Percentiles rank a stretch among this genome's conserved stretches.
Evolutionary conservation across 2,888 invertebrate species (phyloP).

Genomic region (Actias luna): DNA sequence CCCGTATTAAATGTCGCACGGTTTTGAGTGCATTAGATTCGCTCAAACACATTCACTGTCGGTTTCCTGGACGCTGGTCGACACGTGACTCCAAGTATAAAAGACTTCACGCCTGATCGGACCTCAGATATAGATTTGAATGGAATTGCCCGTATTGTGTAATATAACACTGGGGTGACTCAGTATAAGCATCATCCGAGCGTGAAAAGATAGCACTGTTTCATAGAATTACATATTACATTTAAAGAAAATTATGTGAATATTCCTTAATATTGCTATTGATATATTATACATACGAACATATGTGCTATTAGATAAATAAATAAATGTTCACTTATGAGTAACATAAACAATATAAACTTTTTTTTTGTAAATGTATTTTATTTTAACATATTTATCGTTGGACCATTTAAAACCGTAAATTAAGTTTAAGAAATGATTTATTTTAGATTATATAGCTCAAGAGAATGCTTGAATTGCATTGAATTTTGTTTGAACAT

Average conservation of each 20-base stretch:
- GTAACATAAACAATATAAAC: too few species aligned
- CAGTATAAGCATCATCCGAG: slow-evolving; percentile 35
- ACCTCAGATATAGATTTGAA: slow-evolving; percentile 69
- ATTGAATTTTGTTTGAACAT: too few species aligned
- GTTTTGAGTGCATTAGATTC: slow-evolving; percentile 78
- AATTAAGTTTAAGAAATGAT: too few species aligned
- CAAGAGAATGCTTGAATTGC: too few species aligned
- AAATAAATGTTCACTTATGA: too few species aligned
- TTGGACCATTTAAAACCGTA: too few species aligned
- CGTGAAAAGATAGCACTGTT: slow-evolving; percentile 35
- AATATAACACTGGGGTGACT: slow-evolving; percentile 57
- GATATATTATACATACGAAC: neutral
- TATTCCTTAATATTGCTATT: neutral
- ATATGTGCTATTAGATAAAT: neutral
- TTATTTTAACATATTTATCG: too few species aligned
- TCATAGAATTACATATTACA: slow-evolving; percentile 17
- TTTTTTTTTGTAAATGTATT: too few species aligned
- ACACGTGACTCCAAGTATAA: slow-evolving; percentile 78
- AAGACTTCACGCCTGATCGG: slow-evolving; percentile 78
- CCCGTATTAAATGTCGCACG: slow-evolving; percentile 57
- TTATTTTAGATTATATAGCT: too few species aligned
- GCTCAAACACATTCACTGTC: slow-evolving; percentile 69
- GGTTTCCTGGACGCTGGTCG: slow-evolving; percentile 74
- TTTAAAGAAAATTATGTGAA: slow-evolving; percentile 1
- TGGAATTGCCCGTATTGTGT: slow-evolving; percentile 76